A percentile compares a stretch with the other conserved stretches of the same genome.
Conservation (phyloP, 2,797 vertebrate species). For the Sciaenops ocellatus region DNA sequence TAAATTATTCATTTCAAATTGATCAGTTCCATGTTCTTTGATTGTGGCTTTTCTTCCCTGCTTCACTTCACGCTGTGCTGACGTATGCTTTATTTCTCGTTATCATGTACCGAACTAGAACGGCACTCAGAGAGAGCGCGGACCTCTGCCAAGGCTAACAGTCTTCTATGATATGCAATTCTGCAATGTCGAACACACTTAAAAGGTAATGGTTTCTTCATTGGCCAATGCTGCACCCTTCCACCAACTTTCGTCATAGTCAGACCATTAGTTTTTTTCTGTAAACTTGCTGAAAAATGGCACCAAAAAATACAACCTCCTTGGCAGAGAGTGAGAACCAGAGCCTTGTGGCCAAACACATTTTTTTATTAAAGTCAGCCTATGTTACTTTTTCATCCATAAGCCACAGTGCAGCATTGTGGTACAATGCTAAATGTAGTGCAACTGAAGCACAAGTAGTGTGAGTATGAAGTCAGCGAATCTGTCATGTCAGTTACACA, state of each 20-base stretch:
- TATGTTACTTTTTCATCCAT: too few relatives aligned
- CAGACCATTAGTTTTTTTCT: too few relatives aligned
- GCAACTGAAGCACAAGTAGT: background rate
- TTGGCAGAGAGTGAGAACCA: background rate
- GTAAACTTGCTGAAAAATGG: too few relatives aligned
- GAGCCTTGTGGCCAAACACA: background rate
- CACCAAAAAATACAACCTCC: too few relatives aligned
- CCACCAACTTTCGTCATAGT: too few relatives aligned
- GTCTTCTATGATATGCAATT: too few relatives aligned
- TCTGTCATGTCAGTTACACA: too few relatives aligned
- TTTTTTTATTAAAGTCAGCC: background rate
- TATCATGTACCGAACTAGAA: background rate
- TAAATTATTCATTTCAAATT: slow-evolving; percentile 5
- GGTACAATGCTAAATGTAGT: background rate
- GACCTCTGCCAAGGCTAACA: too few relatives aligned
- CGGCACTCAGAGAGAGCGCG: too few relatives aligned
- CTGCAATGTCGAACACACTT: too few relatives aligned
- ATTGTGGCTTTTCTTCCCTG: background rate
- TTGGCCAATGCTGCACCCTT: too few relatives aligned
- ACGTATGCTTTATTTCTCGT: background rate
- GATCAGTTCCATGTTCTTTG: slow-evolving; percentile 7
- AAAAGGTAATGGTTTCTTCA: too few relatives aligned
- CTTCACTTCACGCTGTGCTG: background rate
- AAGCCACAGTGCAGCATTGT: background rate
- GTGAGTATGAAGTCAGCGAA: background rate